Evolutionary conservation across 2,113 vertebrate genomes (phyloP).

Genomic region (Perognathus longimembris): DNA sequence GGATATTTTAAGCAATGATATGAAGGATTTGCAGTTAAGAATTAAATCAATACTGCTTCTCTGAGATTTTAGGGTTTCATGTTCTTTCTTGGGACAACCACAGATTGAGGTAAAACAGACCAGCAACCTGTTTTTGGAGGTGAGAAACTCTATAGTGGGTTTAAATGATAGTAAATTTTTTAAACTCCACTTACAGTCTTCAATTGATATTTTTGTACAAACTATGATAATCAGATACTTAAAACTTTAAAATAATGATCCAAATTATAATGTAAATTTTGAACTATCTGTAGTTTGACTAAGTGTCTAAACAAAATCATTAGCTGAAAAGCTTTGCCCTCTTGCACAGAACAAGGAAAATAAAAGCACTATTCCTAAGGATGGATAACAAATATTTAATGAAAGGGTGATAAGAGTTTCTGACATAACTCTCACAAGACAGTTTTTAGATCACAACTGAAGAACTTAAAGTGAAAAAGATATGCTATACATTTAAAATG

Average conservation of each 20-base stretch:
- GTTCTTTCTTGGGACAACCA: slow-evolving; percentile 80
- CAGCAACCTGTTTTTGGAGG: slow-evolving; percentile 57
- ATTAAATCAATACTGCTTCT: slow-evolving; percentile 87
- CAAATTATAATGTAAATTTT: slow-evolving; percentile 54
- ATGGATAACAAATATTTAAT: slow-evolving; percentile 67
- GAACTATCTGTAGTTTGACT: slow-evolving; percentile 69
- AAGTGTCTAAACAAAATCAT: slow-evolving; percentile 72
- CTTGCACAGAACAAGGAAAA: slow-evolving; percentile 72
- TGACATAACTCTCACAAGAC: slow-evolving; percentile 61
- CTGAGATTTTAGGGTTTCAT: slow-evolving; percentile 84
- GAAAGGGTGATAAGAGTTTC: slow-evolving; percentile 59
- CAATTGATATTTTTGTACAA: slow-evolving; percentile 49
- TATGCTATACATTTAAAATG: slow-evolving; percentile 54
- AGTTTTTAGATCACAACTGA: slow-evolving; percentile 52
- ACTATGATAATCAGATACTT: slow-evolving; percentile 54
- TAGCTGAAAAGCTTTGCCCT: slow-evolving; percentile 51
- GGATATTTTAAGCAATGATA: slow-evolving; percentile 89
- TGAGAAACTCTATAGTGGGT: slow-evolving; percentile 76
- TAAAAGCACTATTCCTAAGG: slow-evolving; percentile 57
- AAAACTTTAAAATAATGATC: slow-evolving; percentile 66
- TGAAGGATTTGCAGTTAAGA: slow-evolving; percentile 87
- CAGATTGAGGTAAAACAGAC: slow-evolving; percentile 81
- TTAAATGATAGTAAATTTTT: slow-evolving; percentile 75
- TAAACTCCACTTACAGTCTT: slow-evolving; percentile 49
- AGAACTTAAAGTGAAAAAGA: slow-evolving; percentile 44